Conservation (phyloP, 2,888 invertebrate genomes). For the Phragmatobia fuliginosa region DNA sequence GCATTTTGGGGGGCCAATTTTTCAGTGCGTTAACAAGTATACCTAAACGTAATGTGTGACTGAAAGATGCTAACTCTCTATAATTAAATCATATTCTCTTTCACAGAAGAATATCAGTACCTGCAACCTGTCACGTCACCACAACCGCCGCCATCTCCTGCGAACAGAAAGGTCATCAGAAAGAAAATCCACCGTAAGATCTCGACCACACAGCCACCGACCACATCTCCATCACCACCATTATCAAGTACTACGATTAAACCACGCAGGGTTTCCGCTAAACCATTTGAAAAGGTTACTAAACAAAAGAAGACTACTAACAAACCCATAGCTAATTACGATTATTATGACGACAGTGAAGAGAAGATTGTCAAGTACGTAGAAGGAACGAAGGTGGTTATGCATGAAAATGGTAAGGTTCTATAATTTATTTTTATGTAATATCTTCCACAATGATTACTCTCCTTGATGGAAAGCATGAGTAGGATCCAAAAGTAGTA, state of each 20-base stretch:
- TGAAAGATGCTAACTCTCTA: not conserved
- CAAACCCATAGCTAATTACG: slow-evolving; percentile 85
- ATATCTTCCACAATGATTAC: no score
- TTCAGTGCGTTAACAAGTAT: not conserved
- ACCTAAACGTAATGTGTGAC: no score
- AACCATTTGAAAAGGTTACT: slow-evolving; percentile 68
- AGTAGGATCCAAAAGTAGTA: no score
- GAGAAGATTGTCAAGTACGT: slow-evolving; percentile 80
- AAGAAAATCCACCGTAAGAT: slow-evolving; percentile 74
- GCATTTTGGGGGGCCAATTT: not conserved
- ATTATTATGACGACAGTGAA: slow-evolving; percentile 90
- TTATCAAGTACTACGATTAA: slow-evolving; percentile 32
- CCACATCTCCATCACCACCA: slow-evolving; percentile 35
- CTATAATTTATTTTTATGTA: not conserved
- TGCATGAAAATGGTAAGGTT: slow-evolving; percentile 81
- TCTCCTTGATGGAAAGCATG: no score
- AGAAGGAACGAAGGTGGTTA: slow-evolving; percentile 86
- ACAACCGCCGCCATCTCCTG: slow-evolving; percentile 49
- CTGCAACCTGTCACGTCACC: slow-evolving; percentile 73
- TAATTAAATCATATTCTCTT: not conserved
- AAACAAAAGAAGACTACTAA: slow-evolving; percentile 62
- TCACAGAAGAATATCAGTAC: slow-evolving; percentile 80
- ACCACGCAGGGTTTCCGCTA: slow-evolving; percentile 52
- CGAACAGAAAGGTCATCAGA: slow-evolving; percentile 58
- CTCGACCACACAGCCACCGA: slow-evolving; percentile 68